A percentile compares a stretch with the other conserved stretches of the same genome.
Conservation (phyloP, 2,797 vertebrate species). For the Numenius phaeopus region DNA sequence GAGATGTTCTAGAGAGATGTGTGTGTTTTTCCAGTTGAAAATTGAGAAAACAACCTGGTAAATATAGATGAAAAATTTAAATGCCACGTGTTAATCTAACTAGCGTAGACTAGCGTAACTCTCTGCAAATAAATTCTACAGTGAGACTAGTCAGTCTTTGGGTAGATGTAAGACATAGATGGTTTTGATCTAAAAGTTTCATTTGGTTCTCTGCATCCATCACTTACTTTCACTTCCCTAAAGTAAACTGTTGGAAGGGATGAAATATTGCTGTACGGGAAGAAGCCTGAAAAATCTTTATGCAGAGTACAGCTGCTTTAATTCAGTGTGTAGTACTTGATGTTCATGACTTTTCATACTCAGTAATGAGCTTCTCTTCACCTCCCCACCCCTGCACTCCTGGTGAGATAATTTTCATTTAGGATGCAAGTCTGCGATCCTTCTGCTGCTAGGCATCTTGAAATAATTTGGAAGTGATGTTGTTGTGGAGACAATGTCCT, state of each 20-base stretch:
- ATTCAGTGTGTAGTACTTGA: neutral
- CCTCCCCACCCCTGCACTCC: neutral
- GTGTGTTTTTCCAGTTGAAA: neutral
- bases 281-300: neutral
- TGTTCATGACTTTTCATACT: neutral
- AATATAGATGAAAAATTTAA: slow-evolving; percentile 3
- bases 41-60: neutral
- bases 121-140: neutral
- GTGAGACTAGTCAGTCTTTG: neutral
- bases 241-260: neutral
- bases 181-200: slow-evolving; percentile 7
- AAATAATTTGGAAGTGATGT: neutral
- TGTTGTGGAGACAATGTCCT: neutral
- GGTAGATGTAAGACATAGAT: neutral
- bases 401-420: neutral
- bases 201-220: neutral
- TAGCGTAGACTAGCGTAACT: neutral
- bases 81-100: neutral
- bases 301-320: neutral
- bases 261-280: neutral
- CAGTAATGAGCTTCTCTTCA: neutral
- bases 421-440: neutral
- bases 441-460: neutral
- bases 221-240: neutral
- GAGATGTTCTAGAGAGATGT: neutral